These are phyloP conservation scores for Trachops cirrhosus DNA, from an alignment of 2,797 vertebrate genomes.

Conservation along the genomic window DNA sequence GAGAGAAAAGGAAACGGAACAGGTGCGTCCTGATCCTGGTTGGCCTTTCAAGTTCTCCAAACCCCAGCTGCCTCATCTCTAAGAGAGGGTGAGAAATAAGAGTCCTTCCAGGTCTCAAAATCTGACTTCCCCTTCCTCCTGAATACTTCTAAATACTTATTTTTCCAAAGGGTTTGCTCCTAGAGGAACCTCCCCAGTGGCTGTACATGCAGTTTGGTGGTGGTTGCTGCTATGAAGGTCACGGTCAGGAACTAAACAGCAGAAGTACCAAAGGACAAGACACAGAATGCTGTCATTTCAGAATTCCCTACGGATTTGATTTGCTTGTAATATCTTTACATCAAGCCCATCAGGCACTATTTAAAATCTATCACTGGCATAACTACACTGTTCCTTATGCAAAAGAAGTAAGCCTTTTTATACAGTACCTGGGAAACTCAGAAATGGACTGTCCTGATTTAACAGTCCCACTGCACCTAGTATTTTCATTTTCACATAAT, in stretches of 20 bases:
- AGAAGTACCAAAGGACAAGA: not conserved
- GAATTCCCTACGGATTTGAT: not conserved
- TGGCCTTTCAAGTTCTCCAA: not conserved
- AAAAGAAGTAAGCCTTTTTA: not conserved
- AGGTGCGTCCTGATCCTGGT: not conserved
- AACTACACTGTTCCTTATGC: not conserved
- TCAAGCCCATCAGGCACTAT: not conserved
- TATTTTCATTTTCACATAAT: not conserved
- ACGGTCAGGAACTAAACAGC: not conserved
- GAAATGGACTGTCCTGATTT: not conserved
- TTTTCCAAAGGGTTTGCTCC: not conserved
- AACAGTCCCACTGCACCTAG: not conserved
- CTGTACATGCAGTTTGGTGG: not conserved
- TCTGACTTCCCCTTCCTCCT: not conserved
- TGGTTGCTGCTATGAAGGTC: not conserved
- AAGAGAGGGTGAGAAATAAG: too few relatives aligned
- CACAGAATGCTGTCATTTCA: not conserved
- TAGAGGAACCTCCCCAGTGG: not conserved
- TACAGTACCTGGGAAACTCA: not conserved
- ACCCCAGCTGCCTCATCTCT: not conserved
- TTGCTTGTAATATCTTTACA: constrained; percentile 12
- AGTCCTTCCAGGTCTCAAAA: not conserved
- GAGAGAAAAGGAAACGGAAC: not conserved
- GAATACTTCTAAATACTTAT: not conserved
- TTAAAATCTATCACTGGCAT: not conserved